Percentiles rank a stretch among this genome's conserved stretches.
These are phyloP conservation scores for Pedicia rivosa DNA, from an alignment of 2,888 invertebrate species.

Conservation along the genomic window DNA sequence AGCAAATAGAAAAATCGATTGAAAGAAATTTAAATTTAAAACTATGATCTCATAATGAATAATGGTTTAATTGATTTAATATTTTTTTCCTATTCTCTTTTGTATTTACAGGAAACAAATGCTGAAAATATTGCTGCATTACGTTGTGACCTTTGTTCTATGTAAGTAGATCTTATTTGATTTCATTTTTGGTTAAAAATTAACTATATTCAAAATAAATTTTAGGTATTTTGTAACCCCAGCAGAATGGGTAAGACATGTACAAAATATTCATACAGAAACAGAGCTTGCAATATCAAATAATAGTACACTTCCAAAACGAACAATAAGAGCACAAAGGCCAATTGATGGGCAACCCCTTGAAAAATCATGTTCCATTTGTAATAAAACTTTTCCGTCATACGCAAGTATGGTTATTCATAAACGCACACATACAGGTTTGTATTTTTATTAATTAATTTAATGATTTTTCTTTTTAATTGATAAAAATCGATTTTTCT, in stretches of 20 bases:
- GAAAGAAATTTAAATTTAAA: too few species aligned
- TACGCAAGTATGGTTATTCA: conserved; percentile 67
- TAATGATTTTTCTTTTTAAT: background rate
- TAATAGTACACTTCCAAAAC: conserved; percentile 48
- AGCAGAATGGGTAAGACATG: conserved; percentile 75
- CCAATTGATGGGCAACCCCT: conserved; percentile 20
- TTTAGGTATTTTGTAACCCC: conserved; percentile 64
- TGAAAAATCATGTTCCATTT: conserved; percentile 47
- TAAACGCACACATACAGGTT: conserved; percentile 53
- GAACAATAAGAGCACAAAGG: conserved; percentile 16
- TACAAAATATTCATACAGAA: conserved; percentile 71
- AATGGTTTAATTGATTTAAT: conserved; percentile 2
- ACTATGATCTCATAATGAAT: too few species aligned
- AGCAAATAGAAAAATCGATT: too few species aligned
- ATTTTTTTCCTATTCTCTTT: background rate
- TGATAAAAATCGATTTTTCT: too few species aligned
- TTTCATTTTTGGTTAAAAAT: too few species aligned
- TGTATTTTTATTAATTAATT: background rate
- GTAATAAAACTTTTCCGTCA: conserved; percentile 59
- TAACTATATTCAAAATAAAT: too few species aligned
- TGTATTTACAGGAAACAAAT: background rate
- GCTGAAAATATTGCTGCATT: conserved; percentile 55
- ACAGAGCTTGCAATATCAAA: conserved; percentile 61
- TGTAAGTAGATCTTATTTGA: too few species aligned
- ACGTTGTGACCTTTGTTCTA: conserved; percentile 61